Evolutionary conservation across 2,797 vertebrate genomes (phyloP), one percentile per base, ranked within the genome.

Genomic region (Gallirallus australis): DNA sequence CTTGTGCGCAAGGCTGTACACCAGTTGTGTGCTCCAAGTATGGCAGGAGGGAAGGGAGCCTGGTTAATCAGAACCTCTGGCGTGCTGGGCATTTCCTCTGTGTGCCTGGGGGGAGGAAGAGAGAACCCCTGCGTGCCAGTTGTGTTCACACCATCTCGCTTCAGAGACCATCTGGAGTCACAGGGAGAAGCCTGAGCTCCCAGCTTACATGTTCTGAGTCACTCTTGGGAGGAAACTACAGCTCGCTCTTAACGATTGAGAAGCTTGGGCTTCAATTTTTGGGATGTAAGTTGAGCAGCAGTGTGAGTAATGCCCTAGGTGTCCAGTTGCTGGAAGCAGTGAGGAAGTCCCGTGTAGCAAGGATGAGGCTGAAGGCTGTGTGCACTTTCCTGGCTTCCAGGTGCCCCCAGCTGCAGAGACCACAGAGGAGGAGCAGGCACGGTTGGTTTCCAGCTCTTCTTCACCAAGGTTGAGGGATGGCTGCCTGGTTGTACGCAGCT

Each of bases 1-100:
- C 80, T 89, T 76, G 95, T 85, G 91, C 84, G n/a, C 39, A 37
- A 25, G 71, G 47, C 82, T 84, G 39, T 93, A 86, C 48, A 64
- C 14, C 60, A 20, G 15, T 6, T 60, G 53, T 64, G 75, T 40
- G 0, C 73, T 83, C 70, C 90, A 73, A 6, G 92, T 52, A 5
- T 20, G 71, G 81, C 75, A 76, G 86, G 64, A 76, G 81, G 80
- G 52, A 57, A 45, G 42, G 42, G 42, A 45, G 42, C 31, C 7
- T 78, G 73, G 64, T 68, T 64, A 47, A 61, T 39, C 20, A n/a
- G 11, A 87, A 59, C 31, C 61, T 78, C 39, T 79, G 93, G 13
- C 6, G 18, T 45, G 42, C 42, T 45, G 42, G 60, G 3, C 56
- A 25, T 3, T 47, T 84, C 30, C 35, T 37, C 83, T 24, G 7